These are phyloP conservation scores for Mythimna pallens DNA, from an alignment of 2,888 invertebrate species.

Conservation along the genomic window DNA sequence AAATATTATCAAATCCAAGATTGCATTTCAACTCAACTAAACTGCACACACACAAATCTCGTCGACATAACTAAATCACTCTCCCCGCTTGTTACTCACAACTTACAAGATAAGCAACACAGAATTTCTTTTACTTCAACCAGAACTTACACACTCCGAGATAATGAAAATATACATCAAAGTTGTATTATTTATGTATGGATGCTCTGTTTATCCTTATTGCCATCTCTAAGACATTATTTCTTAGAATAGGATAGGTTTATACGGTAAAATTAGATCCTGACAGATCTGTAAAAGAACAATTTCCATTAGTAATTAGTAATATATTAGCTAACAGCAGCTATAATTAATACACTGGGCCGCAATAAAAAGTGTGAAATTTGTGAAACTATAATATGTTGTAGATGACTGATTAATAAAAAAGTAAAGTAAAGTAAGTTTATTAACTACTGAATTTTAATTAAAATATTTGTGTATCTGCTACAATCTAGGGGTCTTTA, in stretches of 20 bases:
- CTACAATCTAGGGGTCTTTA: no score
- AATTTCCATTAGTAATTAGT: no score
- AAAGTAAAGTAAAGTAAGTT: no score
- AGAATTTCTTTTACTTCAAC: slow-evolving; percentile 27
- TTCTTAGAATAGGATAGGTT: background rate
- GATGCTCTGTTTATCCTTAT: slow-evolving; percentile 7
- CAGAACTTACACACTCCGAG: slow-evolving; percentile 33
- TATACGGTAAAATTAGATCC: background rate
- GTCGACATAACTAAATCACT: slow-evolving; percentile 40
- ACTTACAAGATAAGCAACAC: slow-evolving; percentile 42
- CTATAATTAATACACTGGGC: no score
- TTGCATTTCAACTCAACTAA: slow-evolving; percentile 3
- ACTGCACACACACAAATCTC: slow-evolving; percentile 33
- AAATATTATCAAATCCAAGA: background rate
- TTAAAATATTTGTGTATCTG: no score
- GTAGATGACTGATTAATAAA: no score
- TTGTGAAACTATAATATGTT: no score
- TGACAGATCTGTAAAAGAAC: background rate
- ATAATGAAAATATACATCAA: slow-evolving; percentile 47
- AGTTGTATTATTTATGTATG: slow-evolving; percentile 38
- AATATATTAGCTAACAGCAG: no score
- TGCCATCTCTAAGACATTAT: background rate
- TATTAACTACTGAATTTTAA: no score
- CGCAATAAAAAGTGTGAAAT: no score
- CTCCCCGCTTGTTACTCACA: slow-evolving; percentile 37